Conservation (phyloP, 2,797 vertebrate species). For the Scolopax rusticola region DNA sequence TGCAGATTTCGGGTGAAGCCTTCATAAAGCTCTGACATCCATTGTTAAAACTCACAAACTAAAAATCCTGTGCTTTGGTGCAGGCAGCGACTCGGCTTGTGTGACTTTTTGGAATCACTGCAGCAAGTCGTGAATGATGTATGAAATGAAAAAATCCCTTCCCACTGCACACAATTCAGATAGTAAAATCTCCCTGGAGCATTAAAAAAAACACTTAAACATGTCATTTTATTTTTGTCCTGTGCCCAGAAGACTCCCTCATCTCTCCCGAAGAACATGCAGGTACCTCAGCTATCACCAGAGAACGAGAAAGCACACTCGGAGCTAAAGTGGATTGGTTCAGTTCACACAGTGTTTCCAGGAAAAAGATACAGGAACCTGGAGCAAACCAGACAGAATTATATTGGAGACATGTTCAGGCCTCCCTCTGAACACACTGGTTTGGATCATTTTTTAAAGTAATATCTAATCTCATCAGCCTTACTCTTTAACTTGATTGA, state of each 20-base stretch:
- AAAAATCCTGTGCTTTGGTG: conserved; percentile 24
- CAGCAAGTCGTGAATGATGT: conserved; percentile 67
- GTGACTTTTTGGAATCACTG: conserved; percentile 49
- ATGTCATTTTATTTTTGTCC: conserved; percentile 65
- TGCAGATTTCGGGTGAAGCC: background rate
- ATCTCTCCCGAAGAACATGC: background rate
- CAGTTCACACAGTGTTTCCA: background rate
- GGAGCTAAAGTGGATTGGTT: background rate
- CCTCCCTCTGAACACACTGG: conserved; percentile 1
- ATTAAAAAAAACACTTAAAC: conserved; percentile 50
- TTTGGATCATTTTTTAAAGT: conserved; percentile 46
- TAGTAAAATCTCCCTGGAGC: conserved; percentile 61
- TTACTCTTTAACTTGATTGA: conserved; percentile 61
- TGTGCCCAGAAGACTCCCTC: conserved; percentile 43
- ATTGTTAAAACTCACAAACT: background rate
- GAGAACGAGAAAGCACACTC: background rate
- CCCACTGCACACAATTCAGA: conserved; percentile 55
- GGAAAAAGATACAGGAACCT: conserved; percentile 23
- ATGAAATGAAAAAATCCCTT: conserved; percentile 71
- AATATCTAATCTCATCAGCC: conserved; percentile 59
- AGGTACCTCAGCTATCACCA: conserved; percentile 14
- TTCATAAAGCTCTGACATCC: background rate
- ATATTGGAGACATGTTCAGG: background rate
- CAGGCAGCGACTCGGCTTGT: background rate
- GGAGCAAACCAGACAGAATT: conserved; percentile 28